phyloP scores from a whole-genome alignment of 2,797 vertebrate genomes.

The Pangasius djambal region DNA sequence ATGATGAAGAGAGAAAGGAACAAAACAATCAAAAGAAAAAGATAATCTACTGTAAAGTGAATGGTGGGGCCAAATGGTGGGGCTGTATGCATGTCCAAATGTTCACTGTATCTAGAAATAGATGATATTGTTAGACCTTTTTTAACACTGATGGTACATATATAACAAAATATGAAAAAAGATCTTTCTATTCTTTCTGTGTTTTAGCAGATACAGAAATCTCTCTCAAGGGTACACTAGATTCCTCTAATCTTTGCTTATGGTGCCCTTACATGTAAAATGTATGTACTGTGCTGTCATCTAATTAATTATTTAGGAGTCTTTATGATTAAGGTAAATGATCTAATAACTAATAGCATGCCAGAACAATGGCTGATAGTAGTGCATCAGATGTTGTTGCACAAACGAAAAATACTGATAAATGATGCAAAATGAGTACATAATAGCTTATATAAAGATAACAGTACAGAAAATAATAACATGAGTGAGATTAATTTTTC shows the following conservation, averaged over 20 bases:
- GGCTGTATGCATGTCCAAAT: neutral
- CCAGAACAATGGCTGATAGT: neutral
- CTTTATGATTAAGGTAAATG: neutral
- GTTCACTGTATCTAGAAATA: neutral
- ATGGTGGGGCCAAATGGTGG: neutral
- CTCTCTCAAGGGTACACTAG: no score
- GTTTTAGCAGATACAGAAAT: neutral
- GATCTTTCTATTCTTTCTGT: neutral
- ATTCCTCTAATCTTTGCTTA: neutral
- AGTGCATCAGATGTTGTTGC: neutral
- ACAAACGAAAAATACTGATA: neutral
- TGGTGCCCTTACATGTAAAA: neutral
- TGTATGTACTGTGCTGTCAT: neutral
- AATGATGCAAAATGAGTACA: neutral
- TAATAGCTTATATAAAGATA: neutral
- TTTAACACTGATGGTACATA: neutral
- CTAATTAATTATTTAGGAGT: neutral
- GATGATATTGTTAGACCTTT: neutral
- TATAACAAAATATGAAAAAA: no score
- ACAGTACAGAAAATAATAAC: conserved; percentile 21
- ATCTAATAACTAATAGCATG: neutral
- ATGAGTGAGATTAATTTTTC: conserved; percentile 18
- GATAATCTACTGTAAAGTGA: neutral
- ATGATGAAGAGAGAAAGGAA: neutral
- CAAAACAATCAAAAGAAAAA: neutral